Evolutionary conservation across 2,113 vertebrate genomes (phyloP).

Genomic region (Hemiprocne comata): DNA sequence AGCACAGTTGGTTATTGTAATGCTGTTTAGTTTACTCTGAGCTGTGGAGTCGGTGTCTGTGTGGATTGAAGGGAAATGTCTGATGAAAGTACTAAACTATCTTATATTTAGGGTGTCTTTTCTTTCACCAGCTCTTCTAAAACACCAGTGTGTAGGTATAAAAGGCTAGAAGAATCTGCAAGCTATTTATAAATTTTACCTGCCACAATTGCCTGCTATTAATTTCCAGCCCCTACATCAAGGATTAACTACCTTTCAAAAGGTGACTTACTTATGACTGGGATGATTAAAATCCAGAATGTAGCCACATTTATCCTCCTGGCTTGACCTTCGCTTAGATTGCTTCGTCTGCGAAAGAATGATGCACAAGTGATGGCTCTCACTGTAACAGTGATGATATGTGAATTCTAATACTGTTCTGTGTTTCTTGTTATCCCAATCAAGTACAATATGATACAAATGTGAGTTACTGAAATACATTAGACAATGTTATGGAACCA

Average conservation of each 20-base stretch:
- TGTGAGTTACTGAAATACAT: neutral
- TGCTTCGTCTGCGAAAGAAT: constrained; percentile 10
- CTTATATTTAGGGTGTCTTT: neutral
- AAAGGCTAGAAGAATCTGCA: constrained; percentile 48
- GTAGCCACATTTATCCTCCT: constrained; percentile 53
- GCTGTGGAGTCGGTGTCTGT: neutral
- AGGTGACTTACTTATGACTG: constrained; percentile 48
- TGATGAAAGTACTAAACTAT: neutral
- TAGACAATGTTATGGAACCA: neutral
- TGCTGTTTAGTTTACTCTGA: neutral
- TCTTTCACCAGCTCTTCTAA: neutral
- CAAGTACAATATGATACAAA: neutral
- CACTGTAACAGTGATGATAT: neutral
- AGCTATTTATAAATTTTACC: constrained; percentile 67
- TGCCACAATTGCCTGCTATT: constrained; percentile 57
- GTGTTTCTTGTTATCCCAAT: neutral
- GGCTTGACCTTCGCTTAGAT: constrained; percentile 64
- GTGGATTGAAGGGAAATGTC: neutral
- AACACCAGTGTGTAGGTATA: constrained; percentile 21
- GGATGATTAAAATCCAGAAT: constrained; percentile 61
- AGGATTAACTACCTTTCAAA: constrained; percentile 62
- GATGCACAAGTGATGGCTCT: neutral
- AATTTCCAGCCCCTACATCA: constrained; percentile 40
- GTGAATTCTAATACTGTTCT: neutral
- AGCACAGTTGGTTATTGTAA: neutral